Evolutionary conservation across 2,888 invertebrate genomes (phyloP).

Genomic region (Siphonodentalium dalli): DNA sequence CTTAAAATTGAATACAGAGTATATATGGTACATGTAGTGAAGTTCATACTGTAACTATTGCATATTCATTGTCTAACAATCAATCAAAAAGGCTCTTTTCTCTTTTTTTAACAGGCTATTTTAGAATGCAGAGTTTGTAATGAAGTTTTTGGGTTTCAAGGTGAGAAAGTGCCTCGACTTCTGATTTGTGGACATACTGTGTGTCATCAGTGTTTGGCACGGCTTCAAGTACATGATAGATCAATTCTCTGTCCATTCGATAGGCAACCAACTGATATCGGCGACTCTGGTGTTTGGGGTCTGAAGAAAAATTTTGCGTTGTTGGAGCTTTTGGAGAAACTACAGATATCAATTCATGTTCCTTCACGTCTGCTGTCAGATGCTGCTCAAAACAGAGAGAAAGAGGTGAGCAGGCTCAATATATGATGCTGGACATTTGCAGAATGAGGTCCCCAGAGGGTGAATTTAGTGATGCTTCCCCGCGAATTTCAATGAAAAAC

Average conservation of each 20-base stretch:
- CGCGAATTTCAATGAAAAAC: background rate
- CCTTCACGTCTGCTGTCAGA: conserved; percentile 35
- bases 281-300: conserved; percentile 56
- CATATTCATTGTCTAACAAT: no score
- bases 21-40: no score
- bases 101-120: conserved; percentile 42
- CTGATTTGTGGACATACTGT: conserved; percentile 67
- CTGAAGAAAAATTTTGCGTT: conserved; percentile 71
- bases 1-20: no score
- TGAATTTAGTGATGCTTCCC: no score
- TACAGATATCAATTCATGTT: conserved; percentile 61
- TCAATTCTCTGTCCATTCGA: conserved; percentile 70
- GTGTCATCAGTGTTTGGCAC: conserved; percentile 70
- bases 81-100: no score
- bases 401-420: conserved; percentile 39
- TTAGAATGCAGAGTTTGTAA: conserved; percentile 70
- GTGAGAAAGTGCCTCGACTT: conserved; percentile 70
- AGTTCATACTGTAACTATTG: no score
- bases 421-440: no score
- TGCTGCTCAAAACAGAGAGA: conserved; percentile 43
- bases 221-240: conserved; percentile 65
- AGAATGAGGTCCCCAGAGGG: no score
- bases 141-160: conserved; percentile 70
- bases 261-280: conserved; percentile 69
- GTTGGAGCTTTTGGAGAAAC: conserved; percentile 69